These are phyloP conservation scores for Sciurus carolinensis DNA, from an alignment of 2,797 vertebrate genomes.

Conservation along the genomic window DNA sequence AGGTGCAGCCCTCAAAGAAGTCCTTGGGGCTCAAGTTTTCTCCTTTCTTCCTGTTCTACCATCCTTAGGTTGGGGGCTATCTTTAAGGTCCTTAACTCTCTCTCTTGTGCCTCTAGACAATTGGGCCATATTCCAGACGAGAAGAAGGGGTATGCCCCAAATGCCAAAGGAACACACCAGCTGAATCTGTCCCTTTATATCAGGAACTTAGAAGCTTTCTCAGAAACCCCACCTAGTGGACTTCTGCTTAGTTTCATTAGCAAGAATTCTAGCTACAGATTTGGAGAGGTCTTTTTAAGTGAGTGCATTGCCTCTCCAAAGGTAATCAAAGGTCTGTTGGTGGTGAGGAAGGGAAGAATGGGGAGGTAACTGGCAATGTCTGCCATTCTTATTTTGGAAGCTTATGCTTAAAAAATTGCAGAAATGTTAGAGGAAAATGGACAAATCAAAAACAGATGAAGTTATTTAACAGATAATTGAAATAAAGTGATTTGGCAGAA, in stretches of 20 bases:
- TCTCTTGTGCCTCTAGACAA: not conserved
- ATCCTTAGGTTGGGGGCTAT: not conserved
- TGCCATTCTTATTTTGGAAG: constrained; percentile 11
- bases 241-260: not conserved
- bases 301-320: constrained; percentile 26
- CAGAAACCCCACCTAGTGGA: not conserved
- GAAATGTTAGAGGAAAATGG: constrained; percentile 48
- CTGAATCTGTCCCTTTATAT: not conserved
- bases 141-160: not conserved
- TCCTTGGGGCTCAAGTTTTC: not conserved
- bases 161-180: not conserved
- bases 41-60: not conserved
- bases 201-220: constrained; percentile 29
- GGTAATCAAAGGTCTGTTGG: not conserved
- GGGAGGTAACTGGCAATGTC: not conserved
- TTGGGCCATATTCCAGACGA: not conserved
- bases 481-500: constrained; percentile 59
- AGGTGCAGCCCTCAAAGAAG: not conserved
- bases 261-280: not conserved
- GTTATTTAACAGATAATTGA: constrained; percentile 30
- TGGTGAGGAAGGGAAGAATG: constrained; percentile 14
- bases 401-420: constrained; percentile 26
- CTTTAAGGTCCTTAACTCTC: not conserved
- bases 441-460: constrained; percentile 46
- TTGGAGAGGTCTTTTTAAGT: constrained; percentile 39